Conservation (phyloP, 2,888 invertebrate genomes). For the Luperina testacea region DNA sequence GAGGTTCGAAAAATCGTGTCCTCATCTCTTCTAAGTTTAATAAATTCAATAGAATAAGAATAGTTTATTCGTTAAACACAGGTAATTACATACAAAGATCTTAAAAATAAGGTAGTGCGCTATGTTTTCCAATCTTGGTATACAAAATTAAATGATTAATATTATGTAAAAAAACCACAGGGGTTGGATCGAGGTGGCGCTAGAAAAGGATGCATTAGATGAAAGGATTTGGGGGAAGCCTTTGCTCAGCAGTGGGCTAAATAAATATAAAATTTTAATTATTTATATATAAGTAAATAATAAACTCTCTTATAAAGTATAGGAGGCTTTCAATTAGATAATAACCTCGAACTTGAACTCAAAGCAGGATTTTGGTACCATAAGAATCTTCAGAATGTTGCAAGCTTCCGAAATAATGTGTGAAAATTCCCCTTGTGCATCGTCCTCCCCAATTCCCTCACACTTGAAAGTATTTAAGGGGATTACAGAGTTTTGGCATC, state of each 20-base stretch:
- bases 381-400: not conserved
- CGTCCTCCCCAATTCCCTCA: constrained; percentile 29
- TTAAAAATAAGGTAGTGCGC: not conserved
- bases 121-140: not conserved
- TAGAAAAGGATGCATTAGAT: not conserved
- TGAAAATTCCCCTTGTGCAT: constrained; percentile 21
- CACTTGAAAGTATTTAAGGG: constrained; percentile 53
- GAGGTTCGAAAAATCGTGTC: not conserved
- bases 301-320: not conserved
- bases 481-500: constrained; percentile 53
- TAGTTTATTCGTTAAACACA: not conserved
- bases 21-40: not conserved
- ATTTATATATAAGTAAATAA: not conserved
- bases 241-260: not conserved
- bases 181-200: not conserved
- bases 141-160: not conserved
- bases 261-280: not conserved
- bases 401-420: constrained; percentile 17
- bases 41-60: not conserved
- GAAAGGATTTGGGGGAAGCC: not conserved
- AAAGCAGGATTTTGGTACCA: not conserved
- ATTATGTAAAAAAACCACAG: not conserved
- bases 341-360: not conserved
- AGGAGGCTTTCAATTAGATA: not conserved
- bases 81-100: not conserved